Base-by-base conservation (phyloP, 2,797 vertebrate species). In the Molossus alvarezi region DNA sequence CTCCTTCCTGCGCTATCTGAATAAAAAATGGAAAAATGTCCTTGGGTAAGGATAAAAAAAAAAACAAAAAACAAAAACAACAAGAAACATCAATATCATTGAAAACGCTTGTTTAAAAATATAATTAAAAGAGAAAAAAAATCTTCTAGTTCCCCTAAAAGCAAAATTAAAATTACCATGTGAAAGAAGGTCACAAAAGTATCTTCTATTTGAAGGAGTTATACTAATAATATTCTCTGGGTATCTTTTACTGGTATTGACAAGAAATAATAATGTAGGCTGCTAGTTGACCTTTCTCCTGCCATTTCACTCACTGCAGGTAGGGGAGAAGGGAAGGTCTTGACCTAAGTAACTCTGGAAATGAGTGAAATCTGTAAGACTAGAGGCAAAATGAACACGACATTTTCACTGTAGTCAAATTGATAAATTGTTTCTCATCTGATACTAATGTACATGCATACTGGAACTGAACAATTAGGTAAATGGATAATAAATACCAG, bases 91-190 rank as follows among this genome's bases (percentile, higher is more conserved):
- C 15, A 83, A 4, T 18, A 1, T 57, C 18, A 73, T 89, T 72
- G 37, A 6, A 71, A 88, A 51, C 37, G 11, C 41, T 76, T 9
- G 51, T 11, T 72, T 94, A 20, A 81, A 53, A 62, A 77, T 94
- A 4, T n/a, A 67, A 88, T 75, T 80, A n/a, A 85, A 85, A 75
- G 9, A n/a, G n/a, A n/a, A 33, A 14, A 77, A 83, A 89, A 90
- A 53, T 18, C 0, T 20, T 58, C 64, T 65, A 45, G 1, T 73
- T 85, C 18, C 41, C 4, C 14, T 9, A n/a, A 55, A 73, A 62
- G 18, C 6, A 96, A 96, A 95, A 67, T 25, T 76, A 77, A 95
- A 92, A 79, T 83, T n/a, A 71, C 2, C 69, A 9, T 25, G 12
- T n/a, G 18, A 82, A 88, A 0, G 18, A 18, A 71, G 0, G 8